A percentile compares a stretch with the other conserved stretches of the same genome.
These are phyloP conservation scores for Eristalis intricaria DNA, from an alignment of 2,888 invertebrate species.

Conservation along the genomic window DNA sequence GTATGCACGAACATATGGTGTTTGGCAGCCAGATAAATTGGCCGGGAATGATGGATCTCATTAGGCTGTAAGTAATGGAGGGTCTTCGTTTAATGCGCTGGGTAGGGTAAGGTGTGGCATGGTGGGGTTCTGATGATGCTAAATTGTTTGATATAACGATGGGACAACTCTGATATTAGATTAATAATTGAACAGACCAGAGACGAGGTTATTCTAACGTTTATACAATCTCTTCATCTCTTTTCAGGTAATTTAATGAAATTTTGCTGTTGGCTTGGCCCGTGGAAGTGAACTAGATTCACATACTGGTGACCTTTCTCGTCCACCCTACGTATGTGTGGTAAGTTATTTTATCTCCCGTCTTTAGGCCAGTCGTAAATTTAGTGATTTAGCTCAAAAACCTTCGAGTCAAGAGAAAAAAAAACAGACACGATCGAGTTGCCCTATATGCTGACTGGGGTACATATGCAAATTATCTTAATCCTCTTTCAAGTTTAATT, in stretches of 20 bases:
- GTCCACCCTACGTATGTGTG: neutral
- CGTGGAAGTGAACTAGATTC: neutral
- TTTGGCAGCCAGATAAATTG: too few relatives aligned
- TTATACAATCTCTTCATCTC: neutral
- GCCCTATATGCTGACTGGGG: neutral
- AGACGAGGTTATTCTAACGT: neutral
- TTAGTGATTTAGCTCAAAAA: constrained; percentile 7
- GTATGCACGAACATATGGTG: neutral
- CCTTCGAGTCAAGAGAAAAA: neutral
- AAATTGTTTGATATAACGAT: constrained; percentile 14
- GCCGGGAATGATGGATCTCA: constrained; percentile 23
- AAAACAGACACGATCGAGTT: neutral
- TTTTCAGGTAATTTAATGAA: constrained; percentile 11
- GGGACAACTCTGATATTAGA: constrained; percentile 9
- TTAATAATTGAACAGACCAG: constrained; percentile 16
- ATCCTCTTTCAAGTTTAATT: constrained; percentile 17
- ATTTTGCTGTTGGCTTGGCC: neutral
- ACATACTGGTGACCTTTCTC: neutral
- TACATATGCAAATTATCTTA: constrained; percentile 12
- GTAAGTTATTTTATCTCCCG: constrained; percentile 21
- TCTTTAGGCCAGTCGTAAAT: constrained; percentile 3
- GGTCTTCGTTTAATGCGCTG: neutral
- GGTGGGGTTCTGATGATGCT: constrained; percentile 11
- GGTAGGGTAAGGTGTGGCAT: constrained; percentile 28
- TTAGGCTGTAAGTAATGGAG: constrained; percentile 35